phyloP scores from a whole-genome alignment of 2,797 vertebrate species.

The Microctenopoma stevenorrisi region DNA sequence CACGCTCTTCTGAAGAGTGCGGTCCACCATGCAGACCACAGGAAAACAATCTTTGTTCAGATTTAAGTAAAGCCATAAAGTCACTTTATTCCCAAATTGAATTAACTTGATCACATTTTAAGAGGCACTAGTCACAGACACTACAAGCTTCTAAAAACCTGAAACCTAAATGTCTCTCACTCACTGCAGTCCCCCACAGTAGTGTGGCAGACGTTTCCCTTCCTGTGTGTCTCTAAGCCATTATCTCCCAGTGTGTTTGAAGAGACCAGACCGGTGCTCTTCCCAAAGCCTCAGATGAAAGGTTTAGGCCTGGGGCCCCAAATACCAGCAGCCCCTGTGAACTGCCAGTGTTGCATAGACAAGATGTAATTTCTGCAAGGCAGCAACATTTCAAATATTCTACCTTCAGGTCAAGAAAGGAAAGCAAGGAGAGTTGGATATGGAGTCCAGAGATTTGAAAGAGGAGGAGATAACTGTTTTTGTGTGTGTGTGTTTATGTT shows the following conservation, averaged over 20 bases:
- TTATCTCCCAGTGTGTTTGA: constrained; percentile 78
- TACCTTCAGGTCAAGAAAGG: constrained; percentile 45
- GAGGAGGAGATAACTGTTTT: constrained; percentile 23
- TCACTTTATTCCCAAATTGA: constrained; percentile 12
- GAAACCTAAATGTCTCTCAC: constrained; percentile 1
- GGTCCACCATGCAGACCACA: background rate
- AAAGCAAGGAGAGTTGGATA: constrained; percentile 30
- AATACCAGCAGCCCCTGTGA: constrained; percentile 77
- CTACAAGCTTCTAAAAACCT: constrained; percentile 13
- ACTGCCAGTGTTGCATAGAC: constrained; percentile 52
- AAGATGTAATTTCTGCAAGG: constrained; percentile 72
- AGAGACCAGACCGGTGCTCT: constrained; percentile 68
- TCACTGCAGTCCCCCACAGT: constrained; percentile 25
- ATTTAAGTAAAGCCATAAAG: background rate
- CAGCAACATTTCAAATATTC: constrained; percentile 11
- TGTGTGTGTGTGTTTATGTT: constrained; percentile 8
- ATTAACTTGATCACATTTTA: constrained; percentile 9
- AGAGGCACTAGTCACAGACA: constrained; percentile 12
- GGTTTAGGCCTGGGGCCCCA: constrained; percentile 75
- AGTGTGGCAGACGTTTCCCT: constrained; percentile 50
- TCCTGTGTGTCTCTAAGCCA: constrained; percentile 58
- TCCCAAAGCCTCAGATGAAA: constrained; percentile 81
- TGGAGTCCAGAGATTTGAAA: constrained; percentile 51
- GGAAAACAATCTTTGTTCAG: no score
- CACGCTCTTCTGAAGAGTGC: background rate